Percentiles rank a stretch among this genome's conserved stretches.
Conservation (phyloP, 1,140 invertebrate genomes). For the Brachionus rotundiformis region DNA sequence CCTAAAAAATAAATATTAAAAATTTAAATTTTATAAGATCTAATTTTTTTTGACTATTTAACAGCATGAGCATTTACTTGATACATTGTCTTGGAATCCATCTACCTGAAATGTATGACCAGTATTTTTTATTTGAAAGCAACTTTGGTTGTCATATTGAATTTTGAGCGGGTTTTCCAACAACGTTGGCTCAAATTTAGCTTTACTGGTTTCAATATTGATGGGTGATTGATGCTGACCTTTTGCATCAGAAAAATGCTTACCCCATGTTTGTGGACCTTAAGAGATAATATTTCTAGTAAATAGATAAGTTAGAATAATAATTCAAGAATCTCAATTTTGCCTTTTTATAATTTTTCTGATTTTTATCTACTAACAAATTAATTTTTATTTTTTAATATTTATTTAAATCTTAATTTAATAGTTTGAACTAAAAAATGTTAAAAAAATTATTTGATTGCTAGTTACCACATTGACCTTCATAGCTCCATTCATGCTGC, state of each 20-base stretch:
- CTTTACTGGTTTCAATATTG: slow-evolving; percentile 53
- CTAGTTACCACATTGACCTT: slow-evolving; percentile 30
- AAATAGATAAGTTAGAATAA: no score
- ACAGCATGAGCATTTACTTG: no score
- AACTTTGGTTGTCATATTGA: slow-evolving; percentile 16
- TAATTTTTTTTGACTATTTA: no score
- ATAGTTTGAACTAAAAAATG: neutral
- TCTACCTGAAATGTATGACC: slow-evolving; percentile 52
- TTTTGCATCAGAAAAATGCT: slow-evolving; percentile 25
- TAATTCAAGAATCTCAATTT: no score
- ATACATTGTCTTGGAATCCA: slow-evolving; percentile 49
- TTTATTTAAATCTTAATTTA: neutral
- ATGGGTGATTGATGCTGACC: slow-evolving; percentile 54
- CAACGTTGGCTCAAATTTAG: slow-evolving; percentile 39
- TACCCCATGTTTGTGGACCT: slow-evolving; percentile 43
- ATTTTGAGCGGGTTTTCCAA: slow-evolving; percentile 29
- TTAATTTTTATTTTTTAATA: neutral
- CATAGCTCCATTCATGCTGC: slow-evolving; percentile 40
- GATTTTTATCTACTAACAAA: neutral
- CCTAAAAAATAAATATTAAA: no score
- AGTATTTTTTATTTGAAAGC: slow-evolving; percentile 52
- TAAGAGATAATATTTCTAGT: neutral
- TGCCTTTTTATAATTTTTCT: neutral
- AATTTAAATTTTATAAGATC: slow-evolving; percentile 9
- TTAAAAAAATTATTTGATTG: neutral